Base-by-base conservation (phyloP, 1,140 invertebrate species). In the Calephelis virginiensis region DNA sequence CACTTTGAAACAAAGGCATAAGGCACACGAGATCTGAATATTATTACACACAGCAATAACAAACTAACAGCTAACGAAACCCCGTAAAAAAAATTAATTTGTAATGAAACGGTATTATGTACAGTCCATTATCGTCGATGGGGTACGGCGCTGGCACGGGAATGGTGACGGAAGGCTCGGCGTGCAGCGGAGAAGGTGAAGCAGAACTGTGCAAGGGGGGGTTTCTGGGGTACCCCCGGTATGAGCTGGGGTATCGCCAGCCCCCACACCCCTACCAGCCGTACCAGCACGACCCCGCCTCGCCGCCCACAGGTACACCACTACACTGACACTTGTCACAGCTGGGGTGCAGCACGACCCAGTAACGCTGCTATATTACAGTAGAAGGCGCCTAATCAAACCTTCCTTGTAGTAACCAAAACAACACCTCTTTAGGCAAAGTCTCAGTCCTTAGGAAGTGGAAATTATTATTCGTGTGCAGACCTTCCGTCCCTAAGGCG, bases 111-210 rank as follows among this genome's bases (percentile, higher is more conserved):
- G n/a, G 61, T 13, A 47, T 47, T 40, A 49, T 47, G 11, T 63
- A 3, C 76, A 89, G 86, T 64, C 83, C 86, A n/a, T 78, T 89
- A 6, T 86, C 85, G 0, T 85, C 86, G 8, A 89, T 89, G 86
- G 86, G 86, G 12, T 89, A 89, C 72, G 82, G 84, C 50, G 77
- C 79, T 10, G 74, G 81, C 8, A 74, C 80, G 50, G 82, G 82
- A 8, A 82, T 86, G 83, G 78, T 80, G 40, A 63, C 76, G 1
- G 85, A 86, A 43, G 63, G 79, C 3, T 69, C 78, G 1, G 78
- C 82, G 0, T 89, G 86, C 73, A 49, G 48, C 14, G 49, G 86
- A 85, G 61, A 71, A 17, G 72, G 76, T 0, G 84, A 87, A 47
- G 66, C 81, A 1, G 86, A 89, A 4, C 72, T 86, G 13, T 87